Conservation (phyloP, 2,797 vertebrate genomes). For the Sebastes goodei region DNA sequence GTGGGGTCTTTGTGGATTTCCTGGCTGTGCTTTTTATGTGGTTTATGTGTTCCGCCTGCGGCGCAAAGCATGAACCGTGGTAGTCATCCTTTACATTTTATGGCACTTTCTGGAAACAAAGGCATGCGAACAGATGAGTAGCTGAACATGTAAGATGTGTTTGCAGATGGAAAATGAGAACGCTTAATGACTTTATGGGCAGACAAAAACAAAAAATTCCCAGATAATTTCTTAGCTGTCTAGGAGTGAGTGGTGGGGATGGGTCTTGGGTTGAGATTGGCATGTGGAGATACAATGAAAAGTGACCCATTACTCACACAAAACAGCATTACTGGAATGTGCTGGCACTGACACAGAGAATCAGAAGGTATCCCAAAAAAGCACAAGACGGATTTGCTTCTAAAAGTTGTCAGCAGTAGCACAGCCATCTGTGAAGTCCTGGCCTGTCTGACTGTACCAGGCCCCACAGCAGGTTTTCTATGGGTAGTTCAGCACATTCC, state of each 20-base stretch:
- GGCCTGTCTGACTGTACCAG: slow-evolving; percentile 25
- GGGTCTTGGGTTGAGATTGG: slow-evolving; percentile 12
- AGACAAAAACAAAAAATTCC: background rate
- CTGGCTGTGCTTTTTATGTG: slow-evolving; percentile 65
- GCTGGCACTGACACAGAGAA: slow-evolving; percentile 15
- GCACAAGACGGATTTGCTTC: slow-evolving; percentile 17
- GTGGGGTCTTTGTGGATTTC: slow-evolving; percentile 77
- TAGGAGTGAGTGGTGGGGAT: background rate
- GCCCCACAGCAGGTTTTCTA: slow-evolving; percentile 22
- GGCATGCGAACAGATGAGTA: slow-evolving; percentile 42
- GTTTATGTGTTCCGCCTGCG: slow-evolving; percentile 65
- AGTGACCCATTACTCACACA: slow-evolving; percentile 19
- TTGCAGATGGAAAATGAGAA: slow-evolving; percentile 23
- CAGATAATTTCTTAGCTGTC: background rate
- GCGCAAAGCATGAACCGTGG: slow-evolving; percentile 42
- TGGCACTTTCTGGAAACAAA: slow-evolving; percentile 50
- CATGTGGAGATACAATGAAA: slow-evolving; percentile 28
- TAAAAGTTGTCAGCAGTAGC: slow-evolving; percentile 31
- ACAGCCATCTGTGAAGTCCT: slow-evolving; percentile 3
- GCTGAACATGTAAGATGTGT: slow-evolving; percentile 20
- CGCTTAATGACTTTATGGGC: slow-evolving; percentile 14
- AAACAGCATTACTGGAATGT: slow-evolving; percentile 37
- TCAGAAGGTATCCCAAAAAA: slow-evolving; percentile 25
- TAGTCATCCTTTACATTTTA: slow-evolving; percentile 69
- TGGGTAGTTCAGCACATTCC: slow-evolving; percentile 46